Evolutionary conservation across 2,888 invertebrate species (phyloP), one percentile per base, ranked within the genome.

Genomic region (Willowsia nigromaculata): DNA sequence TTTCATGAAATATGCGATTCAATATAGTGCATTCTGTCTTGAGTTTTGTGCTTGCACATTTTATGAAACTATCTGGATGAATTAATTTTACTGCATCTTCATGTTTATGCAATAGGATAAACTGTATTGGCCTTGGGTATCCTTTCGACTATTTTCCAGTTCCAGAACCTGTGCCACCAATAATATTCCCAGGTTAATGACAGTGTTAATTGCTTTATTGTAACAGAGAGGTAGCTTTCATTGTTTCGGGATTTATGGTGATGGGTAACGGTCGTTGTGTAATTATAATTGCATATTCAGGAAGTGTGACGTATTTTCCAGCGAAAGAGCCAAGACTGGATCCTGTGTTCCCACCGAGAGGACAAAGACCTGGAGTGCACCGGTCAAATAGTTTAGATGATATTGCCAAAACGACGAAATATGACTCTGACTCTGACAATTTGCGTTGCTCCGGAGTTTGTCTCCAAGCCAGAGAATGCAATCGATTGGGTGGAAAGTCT

Each of bases 371-470:
- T 50, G 68, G 59, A 13, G 76, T 59, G 11, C 27, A 56, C 15
- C 80, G 84, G 18, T 88, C 84, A 18, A 82, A 83, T 59, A 88
- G 76, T 30, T 53, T 88, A 18, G 84, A 88, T 78, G 78, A 83
- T n/a, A 40, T 88, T 86, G 84, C 74, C 65, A 91, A 56, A 89
- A 90, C 33, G 25, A 59, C 62, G 18, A 43, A 56, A 40, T 22
- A 80, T 53, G 59, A 82, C 22, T 22, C 47, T 53, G 59, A 82
- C 22, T 22, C 47, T 25, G 87, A 90, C 9, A 50, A 50, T 47
- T 22, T 37, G 30, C 86, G 84, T 1, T 91, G 91, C 53, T 47
- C 86, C 22, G 92, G 92, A 11, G 90, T 92, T 9, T 92, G 92
- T 71, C 65, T 91, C 11, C 91, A 90, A 50, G 56, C 92, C 9